These are phyloP conservation scores for Bombyx huttoni DNA, from an alignment of 2,888 invertebrate species.

Conservation along the genomic window DNA sequence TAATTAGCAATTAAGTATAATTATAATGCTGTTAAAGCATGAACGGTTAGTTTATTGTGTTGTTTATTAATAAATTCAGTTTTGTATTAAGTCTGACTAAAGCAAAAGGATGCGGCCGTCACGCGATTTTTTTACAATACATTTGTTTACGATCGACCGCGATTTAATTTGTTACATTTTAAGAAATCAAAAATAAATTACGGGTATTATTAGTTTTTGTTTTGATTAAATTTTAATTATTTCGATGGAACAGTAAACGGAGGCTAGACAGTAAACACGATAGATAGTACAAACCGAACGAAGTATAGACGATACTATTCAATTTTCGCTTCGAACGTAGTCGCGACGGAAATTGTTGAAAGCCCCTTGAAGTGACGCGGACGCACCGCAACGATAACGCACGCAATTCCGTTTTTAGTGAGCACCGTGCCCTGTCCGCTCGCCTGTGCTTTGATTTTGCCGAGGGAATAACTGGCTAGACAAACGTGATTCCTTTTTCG, in stretches of 20 bases:
- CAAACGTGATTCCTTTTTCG: neutral
- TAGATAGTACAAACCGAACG: no score
- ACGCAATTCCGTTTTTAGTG: constrained; percentile 15
- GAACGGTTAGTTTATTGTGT: neutral
- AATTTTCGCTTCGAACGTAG: constrained; percentile 17
- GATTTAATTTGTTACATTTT: neutral
- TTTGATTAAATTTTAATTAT: no score
- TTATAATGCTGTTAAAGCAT: neutral
- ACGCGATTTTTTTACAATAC: neutral
- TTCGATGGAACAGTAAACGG: no score
- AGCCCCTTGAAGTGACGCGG: constrained; percentile 14
- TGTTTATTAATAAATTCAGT: neutral
- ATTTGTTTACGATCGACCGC: neutral
- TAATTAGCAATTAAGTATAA: neutral
- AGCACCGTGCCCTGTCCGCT: constrained; percentile 6
- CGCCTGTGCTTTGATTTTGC: neutral
- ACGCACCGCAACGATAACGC: constrained; percentile 9
- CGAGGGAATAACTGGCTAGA: neutral
- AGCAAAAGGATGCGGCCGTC: constrained; percentile 1
- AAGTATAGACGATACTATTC: constrained; percentile 9
- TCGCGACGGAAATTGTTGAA: constrained; percentile 24
- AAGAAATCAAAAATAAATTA: neutral
- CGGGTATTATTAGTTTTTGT: no score
- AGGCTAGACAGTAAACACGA: no score
- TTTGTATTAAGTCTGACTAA: neutral